These are phyloP conservation scores for Zophobas atratus DNA, from an alignment of 1,140 invertebrate species.

Conservation along the genomic window DNA sequence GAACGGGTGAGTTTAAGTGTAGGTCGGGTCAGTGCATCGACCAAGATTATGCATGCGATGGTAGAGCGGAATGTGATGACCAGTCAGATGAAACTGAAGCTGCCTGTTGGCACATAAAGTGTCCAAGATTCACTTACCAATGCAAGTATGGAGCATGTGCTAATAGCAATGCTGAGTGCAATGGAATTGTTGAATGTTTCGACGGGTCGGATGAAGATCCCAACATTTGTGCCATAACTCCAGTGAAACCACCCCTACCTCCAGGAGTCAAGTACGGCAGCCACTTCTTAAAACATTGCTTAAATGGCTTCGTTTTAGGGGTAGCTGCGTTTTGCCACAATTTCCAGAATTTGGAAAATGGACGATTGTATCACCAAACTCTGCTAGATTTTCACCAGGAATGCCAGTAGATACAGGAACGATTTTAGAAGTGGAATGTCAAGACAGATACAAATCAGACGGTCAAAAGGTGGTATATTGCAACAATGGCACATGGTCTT, in stretches of 20 bases:
- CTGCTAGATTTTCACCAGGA: conserved; percentile 13
- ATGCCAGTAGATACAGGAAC: conserved; percentile 6
- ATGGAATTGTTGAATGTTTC: conserved; percentile 75
- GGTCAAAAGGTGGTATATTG: conserved; percentile 8
- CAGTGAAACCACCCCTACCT: conserved; percentile 10
- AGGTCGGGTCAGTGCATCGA: conserved; percentile 73
- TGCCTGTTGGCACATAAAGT: conserved; percentile 56
- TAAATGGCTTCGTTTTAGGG: conserved; percentile 19
- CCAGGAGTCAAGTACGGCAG: not conserved
- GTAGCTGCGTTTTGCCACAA: conserved; percentile 47
- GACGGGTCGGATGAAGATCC: conserved; percentile 80
- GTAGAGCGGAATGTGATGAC: conserved; percentile 72
- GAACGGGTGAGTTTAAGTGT: conserved; percentile 70
- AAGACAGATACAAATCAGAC: conserved; percentile 45
- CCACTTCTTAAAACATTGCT: not conserved
- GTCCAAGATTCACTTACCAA: conserved; percentile 58
- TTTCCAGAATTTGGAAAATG: conserved; percentile 55
- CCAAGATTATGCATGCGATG: conserved; percentile 69
- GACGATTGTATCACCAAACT: not conserved
- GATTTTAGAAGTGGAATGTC: conserved; percentile 26
- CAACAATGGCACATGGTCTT: conserved; percentile 46
- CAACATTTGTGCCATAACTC: not conserved
- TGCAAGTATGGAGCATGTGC: conserved; percentile 65
- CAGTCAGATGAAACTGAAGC: conserved; percentile 75
- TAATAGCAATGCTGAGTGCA: conserved; percentile 67